These are phyloP conservation scores for Muraenolepis orangiensis DNA, from an alignment of 2,797 vertebrate genomes.

Conservation along the genomic window DNA sequence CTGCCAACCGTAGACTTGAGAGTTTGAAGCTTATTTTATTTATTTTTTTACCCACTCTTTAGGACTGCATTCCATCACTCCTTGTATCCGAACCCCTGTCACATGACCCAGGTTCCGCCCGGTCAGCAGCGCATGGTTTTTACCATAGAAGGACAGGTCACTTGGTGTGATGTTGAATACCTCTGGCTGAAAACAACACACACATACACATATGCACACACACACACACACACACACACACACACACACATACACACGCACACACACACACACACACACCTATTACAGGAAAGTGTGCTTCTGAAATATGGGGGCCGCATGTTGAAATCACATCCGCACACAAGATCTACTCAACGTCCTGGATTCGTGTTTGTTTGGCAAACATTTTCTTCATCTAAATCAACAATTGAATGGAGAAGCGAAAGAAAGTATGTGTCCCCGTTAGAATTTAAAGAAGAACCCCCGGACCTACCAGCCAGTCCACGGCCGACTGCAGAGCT, in stretches of 20 bases:
- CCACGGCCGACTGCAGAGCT: background rate
- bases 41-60: constrained; percentile 85
- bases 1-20: too few species aligned
- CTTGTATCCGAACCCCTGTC: constrained; percentile 75
- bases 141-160: constrained; percentile 79
- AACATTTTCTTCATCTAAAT: too few species aligned
- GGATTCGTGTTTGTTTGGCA: background rate
- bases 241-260: too few species aligned
- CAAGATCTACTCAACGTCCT: background rate
- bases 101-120: constrained; percentile 79
- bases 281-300: too few species aligned
- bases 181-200: constrained; percentile 50
- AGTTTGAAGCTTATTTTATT: too few species aligned
- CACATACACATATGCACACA: background rate
- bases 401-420: too few species aligned
- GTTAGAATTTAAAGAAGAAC: background rate
- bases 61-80: constrained; percentile 70
- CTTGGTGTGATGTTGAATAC: constrained; percentile 76
- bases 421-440: too few species aligned
- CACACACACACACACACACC: too few species aligned
- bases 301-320: background rate
- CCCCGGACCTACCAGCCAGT: background rate
- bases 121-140: constrained; percentile 72
- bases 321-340: background rate
- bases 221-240: too few species aligned